A percentile compares a stretch with the other conserved stretches of the same genome.
Evolutionary conservation across 2,797 vertebrate genomes (phyloP).

Genomic region (Loris lydekkerianus): DNA sequence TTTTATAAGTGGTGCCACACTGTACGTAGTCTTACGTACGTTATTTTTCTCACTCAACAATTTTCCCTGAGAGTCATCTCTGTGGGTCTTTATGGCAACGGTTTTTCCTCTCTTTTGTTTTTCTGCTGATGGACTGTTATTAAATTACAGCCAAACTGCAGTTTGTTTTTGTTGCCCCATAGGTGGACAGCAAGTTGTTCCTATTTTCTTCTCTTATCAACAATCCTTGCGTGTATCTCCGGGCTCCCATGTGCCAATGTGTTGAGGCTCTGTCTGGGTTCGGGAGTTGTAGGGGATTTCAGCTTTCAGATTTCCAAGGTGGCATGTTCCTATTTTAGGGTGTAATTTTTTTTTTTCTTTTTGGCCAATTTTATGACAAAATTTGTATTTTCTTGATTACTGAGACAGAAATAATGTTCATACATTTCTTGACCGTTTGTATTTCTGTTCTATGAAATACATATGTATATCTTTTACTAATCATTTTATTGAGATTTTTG

Average conservation of each 20-base stretch:
- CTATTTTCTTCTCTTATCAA: not conserved
- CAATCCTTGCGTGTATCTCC: not conserved
- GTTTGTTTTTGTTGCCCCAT: not conserved
- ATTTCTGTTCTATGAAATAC: constrained; percentile 25
- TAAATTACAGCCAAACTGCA: not conserved
- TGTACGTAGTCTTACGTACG: not conserved
- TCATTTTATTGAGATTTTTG: constrained; percentile 42
- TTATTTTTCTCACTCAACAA: not conserved
- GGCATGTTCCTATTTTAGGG: not conserved
- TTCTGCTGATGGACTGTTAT: not conserved
- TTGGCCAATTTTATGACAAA: not conserved
- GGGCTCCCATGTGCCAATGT: not conserved
- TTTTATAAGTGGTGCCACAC: not conserved
- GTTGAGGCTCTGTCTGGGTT: not conserved
- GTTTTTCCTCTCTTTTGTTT: not conserved
- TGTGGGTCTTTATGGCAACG: not conserved
- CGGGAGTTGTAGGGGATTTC: not conserved
- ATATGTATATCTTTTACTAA: constrained; percentile 39
- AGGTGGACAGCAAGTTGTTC: not conserved
- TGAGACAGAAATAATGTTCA: not conserved
- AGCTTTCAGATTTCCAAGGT: not conserved
- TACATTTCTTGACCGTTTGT: constrained; percentile 9
- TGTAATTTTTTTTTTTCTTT: not conserved
- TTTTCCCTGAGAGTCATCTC: not conserved
- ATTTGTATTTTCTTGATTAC: constrained; percentile 52